Conservation (phyloP, 2,113 vertebrate genomes). For the Eidolon helvum region DNA sequence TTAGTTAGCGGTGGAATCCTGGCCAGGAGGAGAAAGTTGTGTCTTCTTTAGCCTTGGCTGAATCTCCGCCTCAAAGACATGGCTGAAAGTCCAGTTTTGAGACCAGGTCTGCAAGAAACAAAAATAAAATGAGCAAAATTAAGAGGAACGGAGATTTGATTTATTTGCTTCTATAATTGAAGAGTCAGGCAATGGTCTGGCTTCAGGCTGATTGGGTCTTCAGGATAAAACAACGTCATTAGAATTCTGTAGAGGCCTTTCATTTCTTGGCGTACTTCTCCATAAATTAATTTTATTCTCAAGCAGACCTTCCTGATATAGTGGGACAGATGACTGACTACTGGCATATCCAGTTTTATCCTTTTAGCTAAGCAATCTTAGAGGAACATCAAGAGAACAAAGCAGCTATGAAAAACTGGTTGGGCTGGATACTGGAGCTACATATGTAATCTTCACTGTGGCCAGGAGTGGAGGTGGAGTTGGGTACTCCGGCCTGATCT, state of each 20-base stretch:
- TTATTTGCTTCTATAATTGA: not conserved
- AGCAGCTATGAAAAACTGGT: not conserved
- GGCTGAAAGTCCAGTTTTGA: not conserved
- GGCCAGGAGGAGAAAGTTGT: not conserved
- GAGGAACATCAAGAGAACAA: not conserved
- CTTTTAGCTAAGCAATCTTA: not conserved
- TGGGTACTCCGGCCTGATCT: not conserved
- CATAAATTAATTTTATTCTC: not conserved
- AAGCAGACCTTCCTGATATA: not conserved
- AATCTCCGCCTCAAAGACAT: not conserved
- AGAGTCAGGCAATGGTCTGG: not conserved
- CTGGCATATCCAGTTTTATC: not conserved
- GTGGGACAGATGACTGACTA: too few relatives aligned
- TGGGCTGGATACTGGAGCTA: not conserved
- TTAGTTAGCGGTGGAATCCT: not conserved
- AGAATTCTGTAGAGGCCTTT: not conserved
- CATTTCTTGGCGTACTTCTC: not conserved
- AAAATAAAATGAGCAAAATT: not conserved
- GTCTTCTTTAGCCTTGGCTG: not conserved
- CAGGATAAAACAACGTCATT: not conserved
- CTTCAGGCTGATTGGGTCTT: not conserved
- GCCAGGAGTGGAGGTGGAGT: accelerated
- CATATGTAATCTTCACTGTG: not conserved
- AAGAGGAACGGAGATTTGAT: not conserved
- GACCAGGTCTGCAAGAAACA: not conserved